A percentile compares a stretch with the other conserved stretches of the same genome.
These are phyloP conservation scores for Nothoprocta perdicaria DNA, from an alignment of 2,113 vertebrate genomes.

Conservation along the genomic window DNA sequence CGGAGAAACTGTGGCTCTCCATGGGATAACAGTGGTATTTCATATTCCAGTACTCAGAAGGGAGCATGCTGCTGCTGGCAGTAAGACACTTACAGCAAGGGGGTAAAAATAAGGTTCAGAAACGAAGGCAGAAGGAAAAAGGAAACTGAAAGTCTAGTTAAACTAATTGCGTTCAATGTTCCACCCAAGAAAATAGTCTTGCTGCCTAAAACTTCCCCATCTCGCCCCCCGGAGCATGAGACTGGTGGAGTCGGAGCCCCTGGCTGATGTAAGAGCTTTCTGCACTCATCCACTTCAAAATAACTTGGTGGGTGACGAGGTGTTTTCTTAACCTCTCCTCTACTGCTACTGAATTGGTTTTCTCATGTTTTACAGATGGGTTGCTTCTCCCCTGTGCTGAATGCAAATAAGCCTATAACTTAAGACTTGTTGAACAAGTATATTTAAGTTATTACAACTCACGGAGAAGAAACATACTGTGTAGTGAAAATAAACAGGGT, in stretches of 20 bases:
- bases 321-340: slow-evolving; percentile 20
- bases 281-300: slow-evolving; percentile 11
- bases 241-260: not conserved
- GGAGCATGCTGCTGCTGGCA: not conserved
- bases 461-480: slow-evolving; percentile 35
- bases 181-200: not conserved
- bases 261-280: not conserved
- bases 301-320: not conserved
- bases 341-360: slow-evolving; percentile 10
- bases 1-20: not conserved
- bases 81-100: not conserved
- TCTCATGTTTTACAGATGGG: not conserved
- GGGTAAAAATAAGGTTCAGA: not conserved
- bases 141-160: not conserved
- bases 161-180: not conserved
- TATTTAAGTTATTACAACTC: slow-evolving; percentile 14
- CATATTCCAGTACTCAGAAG: not conserved
- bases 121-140: not conserved
- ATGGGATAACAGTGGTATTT: not conserved
- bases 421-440: slow-evolving; percentile 30
- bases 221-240: not conserved
- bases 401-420: slow-evolving; percentile 13
- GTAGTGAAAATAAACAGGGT: slow-evolving; percentile 58
- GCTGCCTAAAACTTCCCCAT: not conserved
- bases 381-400: slow-evolving; percentile 5